These are phyloP conservation scores for Drosophila carrolli DNA, from an alignment of 1,140 invertebrate genomes.

Conservation along the genomic window DNA sequence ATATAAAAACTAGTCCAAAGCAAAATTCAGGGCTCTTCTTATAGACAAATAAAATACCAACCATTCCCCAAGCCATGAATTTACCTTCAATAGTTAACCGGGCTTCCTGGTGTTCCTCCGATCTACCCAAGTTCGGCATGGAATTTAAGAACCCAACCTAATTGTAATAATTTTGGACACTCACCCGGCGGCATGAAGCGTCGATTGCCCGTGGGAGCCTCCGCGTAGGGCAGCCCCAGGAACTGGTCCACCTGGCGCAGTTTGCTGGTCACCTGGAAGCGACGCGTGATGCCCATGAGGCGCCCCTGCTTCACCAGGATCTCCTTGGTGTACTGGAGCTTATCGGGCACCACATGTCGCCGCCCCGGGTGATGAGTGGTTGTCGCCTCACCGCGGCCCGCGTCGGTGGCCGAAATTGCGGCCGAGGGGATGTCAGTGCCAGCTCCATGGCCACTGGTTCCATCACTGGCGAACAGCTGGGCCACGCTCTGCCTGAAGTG, in stretches of 20 bases:
- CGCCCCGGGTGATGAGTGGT: constrained; percentile 73
- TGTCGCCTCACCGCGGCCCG: constrained; percentile 13
- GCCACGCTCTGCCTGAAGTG: constrained; percentile 58
- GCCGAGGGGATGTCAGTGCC: constrained; percentile 24
- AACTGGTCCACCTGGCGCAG: constrained; percentile 87
- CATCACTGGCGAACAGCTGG: constrained; percentile 50
- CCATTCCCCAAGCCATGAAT: no score
- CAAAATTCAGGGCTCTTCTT: no score
- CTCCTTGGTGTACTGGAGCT: constrained; percentile 84
- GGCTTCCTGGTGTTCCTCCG: no score
- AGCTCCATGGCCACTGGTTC: constrained; percentile 2
- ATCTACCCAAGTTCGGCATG: no score
- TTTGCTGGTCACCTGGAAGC: constrained; percentile 85
- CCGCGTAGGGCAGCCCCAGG: constrained; percentile 95
- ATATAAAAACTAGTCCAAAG: no score
- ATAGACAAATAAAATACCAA: no score
- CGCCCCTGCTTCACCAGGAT: constrained; percentile 86
- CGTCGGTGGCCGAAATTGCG: constrained; percentile 40
- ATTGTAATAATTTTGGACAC: constrained; percentile 21
- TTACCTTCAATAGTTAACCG: no score
- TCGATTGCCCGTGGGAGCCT: constrained; percentile 92
- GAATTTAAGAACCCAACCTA: no score
- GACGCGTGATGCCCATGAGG: constrained; percentile 87
- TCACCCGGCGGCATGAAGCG: constrained; percentile 94
- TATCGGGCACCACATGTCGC: constrained; percentile 78